Percentiles rank a stretch among this genome's conserved stretches.
Evolutionary conservation across 1,140 invertebrate species (phyloP).

Genomic region (Ladona fulva): DNA sequence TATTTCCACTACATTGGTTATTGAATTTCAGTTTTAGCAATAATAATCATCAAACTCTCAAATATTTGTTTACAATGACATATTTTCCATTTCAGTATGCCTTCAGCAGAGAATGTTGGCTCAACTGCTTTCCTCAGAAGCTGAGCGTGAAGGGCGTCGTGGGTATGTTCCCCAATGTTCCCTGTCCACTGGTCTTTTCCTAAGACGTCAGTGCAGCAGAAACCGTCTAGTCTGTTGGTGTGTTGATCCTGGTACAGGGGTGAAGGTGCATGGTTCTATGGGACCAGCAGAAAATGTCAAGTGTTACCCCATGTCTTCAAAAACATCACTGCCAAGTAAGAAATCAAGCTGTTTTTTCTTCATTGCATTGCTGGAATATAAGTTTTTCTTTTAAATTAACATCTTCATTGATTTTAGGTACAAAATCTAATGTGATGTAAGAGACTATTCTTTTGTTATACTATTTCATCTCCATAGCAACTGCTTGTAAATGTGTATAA

Average conservation of each 20-base stretch:
- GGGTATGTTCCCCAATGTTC: slow-evolving; percentile 76
- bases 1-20: too few species aligned
- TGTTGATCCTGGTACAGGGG: slow-evolving; percentile 57
- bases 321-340: not conserved
- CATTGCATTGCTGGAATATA: too few species aligned
- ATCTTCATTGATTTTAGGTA: too few species aligned
- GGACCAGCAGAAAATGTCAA: slow-evolving; percentile 59
- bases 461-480: too few species aligned
- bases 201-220: slow-evolving; percentile 63
- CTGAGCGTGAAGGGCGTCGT: slow-evolving; percentile 57
- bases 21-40: too few species aligned
- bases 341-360: too few species aligned
- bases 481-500: too few species aligned
- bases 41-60: too few species aligned
- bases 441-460: too few species aligned
- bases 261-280: slow-evolving; percentile 67
- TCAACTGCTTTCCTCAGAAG: slow-evolving; percentile 60
- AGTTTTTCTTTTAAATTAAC: too few species aligned
- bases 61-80: too few species aligned
- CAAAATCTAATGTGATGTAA: too few species aligned
- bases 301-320: slow-evolving; percentile 37
- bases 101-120: slow-evolving; percentile 65
- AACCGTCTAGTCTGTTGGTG: slow-evolving; percentile 83
- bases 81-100: slow-evolving; percentile 42
- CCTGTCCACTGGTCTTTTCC: slow-evolving; percentile 52